Evolutionary conservation across 1,140 invertebrate species (phyloP), one percentile per base, ranked within the genome.

Genomic region (Habropoda laboriosa): DNA sequence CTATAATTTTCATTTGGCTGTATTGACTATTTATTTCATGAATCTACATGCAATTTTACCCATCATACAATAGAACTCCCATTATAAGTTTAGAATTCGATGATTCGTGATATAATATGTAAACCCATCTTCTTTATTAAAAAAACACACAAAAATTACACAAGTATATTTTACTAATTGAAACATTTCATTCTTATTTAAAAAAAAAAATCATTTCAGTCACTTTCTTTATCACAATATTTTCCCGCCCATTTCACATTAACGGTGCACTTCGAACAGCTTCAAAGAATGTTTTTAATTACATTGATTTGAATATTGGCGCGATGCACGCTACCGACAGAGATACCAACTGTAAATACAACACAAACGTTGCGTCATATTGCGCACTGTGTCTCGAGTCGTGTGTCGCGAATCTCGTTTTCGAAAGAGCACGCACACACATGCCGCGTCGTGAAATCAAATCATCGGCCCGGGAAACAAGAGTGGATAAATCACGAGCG

Each of bases 281-380:
- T n/a, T n/a, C n/a, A n/a, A 18, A 24, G 27, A 38, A 24, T 60
- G 16, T n/a, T 51, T 24, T 32, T 49, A 72, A 78, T 53, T 61
- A 16, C n/a, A 21, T 53, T 57, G 24, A 72, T 82, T 84, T 53
- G 47, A 84, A 84, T 72, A 30, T 68, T 84, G 32, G 71, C 83
- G 81, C 81, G 66, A 18, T 4, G n/a, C 27, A 45, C 27, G 7
- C 60, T 63, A 27, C 42, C 38, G 57, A 42, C 82, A 82, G 72
- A 53, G 42, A 53, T 85, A 74, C 83, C 85, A 86, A 86, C 61
- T 38, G 64, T 70, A 64, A 40, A 51, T 49, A 67, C 40, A 49
- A 67, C 51, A 64, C 77, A 63, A 79, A 80, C 58, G 63, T 90
- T 89, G 88, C 89, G 80, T 90, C 90, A 89, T 89, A 90, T 89